A percentile compares a stretch with the other conserved stretches of the same genome.
These are phyloP conservation scores for Laspeyria flexula DNA, from an alignment of 2,888 invertebrate species.

Conservation along the genomic window DNA sequence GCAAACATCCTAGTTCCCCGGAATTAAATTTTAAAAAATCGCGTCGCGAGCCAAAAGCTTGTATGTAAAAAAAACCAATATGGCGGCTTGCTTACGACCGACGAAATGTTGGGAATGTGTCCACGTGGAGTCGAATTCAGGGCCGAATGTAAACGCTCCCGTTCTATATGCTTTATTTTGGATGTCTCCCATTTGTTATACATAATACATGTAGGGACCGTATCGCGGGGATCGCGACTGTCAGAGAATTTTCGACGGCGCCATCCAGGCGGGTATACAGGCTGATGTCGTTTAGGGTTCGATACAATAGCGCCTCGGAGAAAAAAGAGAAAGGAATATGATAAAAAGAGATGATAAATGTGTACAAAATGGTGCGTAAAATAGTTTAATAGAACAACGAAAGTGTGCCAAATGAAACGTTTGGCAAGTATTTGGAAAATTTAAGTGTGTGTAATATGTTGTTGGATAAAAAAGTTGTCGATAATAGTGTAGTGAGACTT, in stretches of 20 bases:
- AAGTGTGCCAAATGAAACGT: slow-evolving; percentile 18
- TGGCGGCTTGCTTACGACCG: slow-evolving; percentile 57
- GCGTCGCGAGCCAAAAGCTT: slow-evolving; percentile 30
- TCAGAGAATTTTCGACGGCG: slow-evolving; percentile 81
- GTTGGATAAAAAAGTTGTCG: not conserved
- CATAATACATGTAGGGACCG: slow-evolving; percentile 81
- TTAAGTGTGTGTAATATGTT: not conserved
- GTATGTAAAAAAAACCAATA: slow-evolving; percentile 37
- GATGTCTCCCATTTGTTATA: slow-evolving; percentile 86
- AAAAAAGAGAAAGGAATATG: slow-evolving; percentile 17
- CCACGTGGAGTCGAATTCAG: slow-evolving; percentile 74
- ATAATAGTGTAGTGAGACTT: not conserved
- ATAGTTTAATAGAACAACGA: slow-evolving; percentile 23
- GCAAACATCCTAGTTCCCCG: slow-evolving; percentile 24
- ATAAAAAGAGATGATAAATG: slow-evolving; percentile 18
- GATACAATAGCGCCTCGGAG: slow-evolving; percentile 24
- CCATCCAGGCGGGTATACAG: slow-evolving; percentile 73
- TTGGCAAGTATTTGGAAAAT: not conserved
- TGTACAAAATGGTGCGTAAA: slow-evolving; percentile 24
- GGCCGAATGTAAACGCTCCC: slow-evolving; percentile 69
- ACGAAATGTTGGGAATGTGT: slow-evolving; percentile 77
- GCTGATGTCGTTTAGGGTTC: slow-evolving; percentile 50
- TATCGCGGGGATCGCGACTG: slow-evolving; percentile 81
- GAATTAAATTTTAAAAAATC: slow-evolving; percentile 34
- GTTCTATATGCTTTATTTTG: slow-evolving; percentile 76